Evolutionary conservation across 1,140 invertebrate species (phyloP).

Genomic region (Cydia amplana): DNA sequence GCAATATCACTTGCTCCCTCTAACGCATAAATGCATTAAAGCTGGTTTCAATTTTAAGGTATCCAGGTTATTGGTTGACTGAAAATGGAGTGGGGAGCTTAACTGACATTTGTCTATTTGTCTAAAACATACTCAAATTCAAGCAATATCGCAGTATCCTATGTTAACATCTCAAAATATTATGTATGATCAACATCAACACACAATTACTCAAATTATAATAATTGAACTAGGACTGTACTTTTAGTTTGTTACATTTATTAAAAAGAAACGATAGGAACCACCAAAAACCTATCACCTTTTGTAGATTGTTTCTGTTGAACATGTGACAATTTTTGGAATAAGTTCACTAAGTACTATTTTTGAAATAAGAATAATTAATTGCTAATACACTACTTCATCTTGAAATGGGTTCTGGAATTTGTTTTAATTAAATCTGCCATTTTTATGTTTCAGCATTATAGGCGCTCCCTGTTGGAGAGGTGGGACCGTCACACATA

Average conservation of each 20-base stretch:
- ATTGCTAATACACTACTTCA: background rate
- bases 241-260: no score
- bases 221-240: no score
- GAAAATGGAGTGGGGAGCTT: background rate
- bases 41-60: background rate
- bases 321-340: background rate
- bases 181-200: no score
- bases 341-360: background rate
- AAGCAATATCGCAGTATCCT: no score
- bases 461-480: slow-evolving; percentile 72
- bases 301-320: background rate
- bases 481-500: slow-evolving; percentile 78
- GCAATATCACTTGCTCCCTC: no score
- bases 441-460: slow-evolving; percentile 65
- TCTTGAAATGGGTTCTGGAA: no score
- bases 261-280: no score
- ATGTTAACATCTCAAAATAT: no score
- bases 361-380: no score
- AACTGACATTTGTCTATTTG: background rate
- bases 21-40: no score
- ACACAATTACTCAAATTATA: no score
- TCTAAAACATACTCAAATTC: background rate
- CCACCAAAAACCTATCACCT: no score
- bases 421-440: background rate
- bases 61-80: background rate